Conservation (phyloP, 2,113 vertebrate genomes). For the Mirza zaza region DNA sequence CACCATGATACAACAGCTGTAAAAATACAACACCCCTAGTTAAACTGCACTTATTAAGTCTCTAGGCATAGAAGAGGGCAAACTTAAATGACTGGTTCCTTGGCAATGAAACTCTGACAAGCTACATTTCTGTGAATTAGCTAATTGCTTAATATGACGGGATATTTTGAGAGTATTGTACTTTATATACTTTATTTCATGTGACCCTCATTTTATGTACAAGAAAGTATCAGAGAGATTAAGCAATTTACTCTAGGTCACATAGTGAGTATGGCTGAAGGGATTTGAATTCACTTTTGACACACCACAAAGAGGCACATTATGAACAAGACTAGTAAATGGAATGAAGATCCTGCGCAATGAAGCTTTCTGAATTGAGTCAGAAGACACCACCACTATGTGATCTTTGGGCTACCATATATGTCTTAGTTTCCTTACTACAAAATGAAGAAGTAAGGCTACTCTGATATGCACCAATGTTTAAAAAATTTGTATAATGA, state of each 20-base stretch:
- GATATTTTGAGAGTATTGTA: slow-evolving; percentile 22
- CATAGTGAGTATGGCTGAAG: not conserved
- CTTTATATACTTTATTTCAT: slow-evolving; percentile 19
- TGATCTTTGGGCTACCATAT: not conserved
- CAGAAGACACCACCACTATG: not conserved
- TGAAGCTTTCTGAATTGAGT: slow-evolving; percentile 4
- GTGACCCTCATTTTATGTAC: not conserved
- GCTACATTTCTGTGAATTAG: not conserved
- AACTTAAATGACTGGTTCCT: slow-evolving; percentile 11
- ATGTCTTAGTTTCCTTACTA: slow-evolving; percentile 24
- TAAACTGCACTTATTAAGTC: slow-evolving; percentile 34
- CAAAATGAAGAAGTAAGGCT: not conserved
- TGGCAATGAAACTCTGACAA: slow-evolving; percentile 17
- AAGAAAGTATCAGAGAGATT: not conserved
- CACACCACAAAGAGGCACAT: not conserved
- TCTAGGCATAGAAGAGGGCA: not conserved
- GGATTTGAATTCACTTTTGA: slow-evolving; percentile 31
- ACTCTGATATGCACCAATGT: not conserved
- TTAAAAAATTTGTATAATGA: slow-evolving; percentile 8
- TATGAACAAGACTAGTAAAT: not conserved
- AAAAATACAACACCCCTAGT: not conserved
- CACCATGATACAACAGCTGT: not conserved
- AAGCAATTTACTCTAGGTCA: slow-evolving; percentile 12
- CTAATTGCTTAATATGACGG: slow-evolving; percentile 27
- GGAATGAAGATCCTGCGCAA: not conserved